A percentile compares a stretch with the other conserved stretches of the same genome.
These are phyloP conservation scores for Eulacestoma nigropectus DNA, from an alignment of 2,113 vertebrate genomes.

Conservation along the genomic window DNA sequence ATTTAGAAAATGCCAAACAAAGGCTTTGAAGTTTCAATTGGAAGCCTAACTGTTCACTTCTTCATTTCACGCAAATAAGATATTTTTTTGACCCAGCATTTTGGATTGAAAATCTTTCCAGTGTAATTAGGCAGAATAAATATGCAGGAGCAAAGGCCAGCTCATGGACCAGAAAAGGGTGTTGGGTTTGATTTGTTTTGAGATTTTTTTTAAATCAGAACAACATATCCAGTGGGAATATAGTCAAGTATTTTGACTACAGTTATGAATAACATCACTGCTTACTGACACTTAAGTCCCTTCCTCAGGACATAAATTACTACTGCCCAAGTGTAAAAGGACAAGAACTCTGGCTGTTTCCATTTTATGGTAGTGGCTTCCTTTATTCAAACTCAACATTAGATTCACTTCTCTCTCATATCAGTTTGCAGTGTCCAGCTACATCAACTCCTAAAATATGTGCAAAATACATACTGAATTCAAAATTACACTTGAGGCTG, in stretches of 20 bases:
- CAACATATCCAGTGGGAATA: not conserved
- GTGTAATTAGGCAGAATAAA: not conserved
- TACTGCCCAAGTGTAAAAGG: not conserved
- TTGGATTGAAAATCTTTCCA: not conserved
- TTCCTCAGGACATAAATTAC: not conserved
- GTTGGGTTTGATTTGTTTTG: not conserved
- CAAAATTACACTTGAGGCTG: not conserved
- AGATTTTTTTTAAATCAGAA: not conserved
- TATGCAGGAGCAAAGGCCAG: not conserved
- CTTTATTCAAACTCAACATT: not conserved
- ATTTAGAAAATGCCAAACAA: not conserved
- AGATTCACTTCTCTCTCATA: not conserved
- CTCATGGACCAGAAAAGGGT: not conserved
- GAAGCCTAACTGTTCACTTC: not conserved
- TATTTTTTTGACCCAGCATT: not conserved
- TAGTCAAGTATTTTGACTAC: not conserved
- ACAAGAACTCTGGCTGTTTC: not conserved
- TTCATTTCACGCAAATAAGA: not conserved
- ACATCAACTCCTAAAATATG: not conserved
- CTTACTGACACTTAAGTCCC: not conserved
- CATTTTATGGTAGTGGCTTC: not conserved
- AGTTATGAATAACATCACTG: not conserved
- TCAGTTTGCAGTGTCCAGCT: not conserved
- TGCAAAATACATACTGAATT: not conserved
- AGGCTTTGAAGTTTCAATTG: not conserved